Evolutionary conservation across 2,888 invertebrate species (phyloP).

Genomic region (Tiliacea aurago): DNA sequence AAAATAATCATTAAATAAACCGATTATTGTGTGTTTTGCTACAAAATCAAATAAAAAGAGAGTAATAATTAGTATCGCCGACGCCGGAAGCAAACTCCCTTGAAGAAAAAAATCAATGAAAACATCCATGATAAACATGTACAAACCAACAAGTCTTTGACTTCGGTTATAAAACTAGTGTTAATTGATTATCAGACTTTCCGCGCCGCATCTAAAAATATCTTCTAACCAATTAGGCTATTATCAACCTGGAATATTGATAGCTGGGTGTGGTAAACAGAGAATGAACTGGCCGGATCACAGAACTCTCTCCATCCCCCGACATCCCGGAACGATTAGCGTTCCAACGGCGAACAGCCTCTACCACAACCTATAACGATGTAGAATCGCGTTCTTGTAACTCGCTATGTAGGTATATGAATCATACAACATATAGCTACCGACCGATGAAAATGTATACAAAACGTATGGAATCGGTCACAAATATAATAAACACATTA

Average conservation of each 20-base stretch:
- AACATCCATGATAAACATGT: conserved; percentile 62
- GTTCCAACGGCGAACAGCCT: conserved; percentile 65
- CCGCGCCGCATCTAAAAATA: conserved; percentile 86
- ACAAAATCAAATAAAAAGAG: conserved; percentile 5
- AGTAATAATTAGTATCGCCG: conserved; percentile 3
- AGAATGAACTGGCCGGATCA: conserved; percentile 43
- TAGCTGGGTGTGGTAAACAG: conserved; percentile 80
- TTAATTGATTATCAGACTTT: conserved; percentile 78
- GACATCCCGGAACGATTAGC: conserved; percentile 61
- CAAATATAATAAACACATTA: conserved; percentile 56
- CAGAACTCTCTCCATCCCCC: conserved; percentile 54
- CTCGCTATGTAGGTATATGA: conserved; percentile 84
- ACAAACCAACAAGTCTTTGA: conserved; percentile 47
- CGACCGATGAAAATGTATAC: conserved; percentile 68
- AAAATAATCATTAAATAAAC: conserved; percentile 22
- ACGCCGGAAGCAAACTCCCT: background rate
- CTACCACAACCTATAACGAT: conserved; percentile 70
- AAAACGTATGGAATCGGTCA: conserved; percentile 64
- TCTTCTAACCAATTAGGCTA: conserved; percentile 77
- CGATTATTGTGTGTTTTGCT: conserved; percentile 1
- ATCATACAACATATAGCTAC: conserved; percentile 81
- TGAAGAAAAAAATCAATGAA: conserved; percentile 63
- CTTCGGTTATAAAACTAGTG: conserved; percentile 61
- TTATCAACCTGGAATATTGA: conserved; percentile 71
- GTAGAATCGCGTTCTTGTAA: conserved; percentile 76